Base-by-base conservation (phyloP, 1,140 invertebrate genomes). In the Drosophila repletoides region DNA sequence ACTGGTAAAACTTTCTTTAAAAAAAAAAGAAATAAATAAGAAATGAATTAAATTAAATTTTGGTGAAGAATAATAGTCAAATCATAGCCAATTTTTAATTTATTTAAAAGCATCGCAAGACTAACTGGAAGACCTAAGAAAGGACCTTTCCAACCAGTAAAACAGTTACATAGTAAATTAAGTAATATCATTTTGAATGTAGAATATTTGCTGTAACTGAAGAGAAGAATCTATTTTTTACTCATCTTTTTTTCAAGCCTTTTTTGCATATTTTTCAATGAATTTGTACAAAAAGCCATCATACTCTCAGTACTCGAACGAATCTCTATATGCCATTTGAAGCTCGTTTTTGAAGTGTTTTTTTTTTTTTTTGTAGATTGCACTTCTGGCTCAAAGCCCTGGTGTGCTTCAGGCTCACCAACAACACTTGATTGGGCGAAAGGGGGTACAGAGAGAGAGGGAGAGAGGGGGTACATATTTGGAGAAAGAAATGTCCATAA, bases 401-500 rank as follows among this genome's bases (percentile, higher is more conserved):
- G n/a, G n/a, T n/a, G n/a, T n/a, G 38, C 51, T 43, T 9, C 38
- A 19, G 5, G 5, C 46, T 21, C 21, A 34, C 28, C n/a, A n/a
- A 19, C 9, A 15, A 26, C 33, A 60, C 10, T 22, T 26, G 49
- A 9, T 31, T 19, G 2, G 7, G 15, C 31, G 29, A 7, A 6
- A 17, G 7, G 10, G 10, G 9, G 9, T 10, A 5, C 1, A 17
- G 7, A 5, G 33, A 3, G 10, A 5, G 9, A n/a, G 3, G 0
- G 21, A 0, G 22, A n/a, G 14, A 28, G n/a, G 3, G 14, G 24
- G 33, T 1, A 26, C 17, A 22, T n/a, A n/a, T n/a, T n/a, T n/a
- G 26, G 4, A 26, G 19, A 45, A 17, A 43, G 1, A 66, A 66
- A 48, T 51, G 29, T 19, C 66, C 76, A 81, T 81, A 76, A 75